Evolutionary conservation across 2,888 invertebrate genomes (phyloP), one percentile per base, ranked within the genome.

Genomic region (Apotomis capreana): DNA sequence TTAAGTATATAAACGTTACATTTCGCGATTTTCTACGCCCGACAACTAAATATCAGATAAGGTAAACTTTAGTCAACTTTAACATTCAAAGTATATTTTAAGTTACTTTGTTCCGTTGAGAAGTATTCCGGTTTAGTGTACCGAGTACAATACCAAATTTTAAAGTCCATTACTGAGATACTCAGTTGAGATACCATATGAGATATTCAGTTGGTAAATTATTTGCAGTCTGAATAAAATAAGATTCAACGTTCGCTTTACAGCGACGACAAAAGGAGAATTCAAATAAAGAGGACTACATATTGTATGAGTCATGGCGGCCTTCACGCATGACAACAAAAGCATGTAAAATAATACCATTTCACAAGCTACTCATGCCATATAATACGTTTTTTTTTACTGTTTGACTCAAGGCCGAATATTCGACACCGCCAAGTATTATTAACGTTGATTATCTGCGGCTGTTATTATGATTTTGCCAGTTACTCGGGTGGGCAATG

Each of bases 331-430:
- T 61, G 54, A 70, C 69, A 58, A 70, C 65, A 67, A 73, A 63
- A 73, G 59, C 69, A 52, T 59, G 72, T 68, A 58, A 63, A 72
- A 68, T 72, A 62, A 68, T 70, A 68, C 57, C 44, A 72, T 68
- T 64, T 60, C 59, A 60, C 60, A 55, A 62, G 46, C 40, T 51
- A 36, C 15, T 54, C 46, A 5, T 46, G 15, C 40, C 58, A 70
- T 54, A 49, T 37, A 36, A 44, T 44, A 57, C 5, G 49, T 37
- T 15, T 55, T 64, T 59, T 70, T 64, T 59, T 12, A 64, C 54
- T 9, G 59, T 36, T 44, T 51, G 51, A 46, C 44, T 36, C 9
- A 62, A 55, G 13, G 55, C 55, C 51, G 26, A 40, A 1, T 40
- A 40, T 6, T 40, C 40, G 40, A 40, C 6, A 40, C 0, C 40